phyloP scores from a whole-genome alignment of 2,113 vertebrate species.

The Ginglymostoma cirratum region DNA sequence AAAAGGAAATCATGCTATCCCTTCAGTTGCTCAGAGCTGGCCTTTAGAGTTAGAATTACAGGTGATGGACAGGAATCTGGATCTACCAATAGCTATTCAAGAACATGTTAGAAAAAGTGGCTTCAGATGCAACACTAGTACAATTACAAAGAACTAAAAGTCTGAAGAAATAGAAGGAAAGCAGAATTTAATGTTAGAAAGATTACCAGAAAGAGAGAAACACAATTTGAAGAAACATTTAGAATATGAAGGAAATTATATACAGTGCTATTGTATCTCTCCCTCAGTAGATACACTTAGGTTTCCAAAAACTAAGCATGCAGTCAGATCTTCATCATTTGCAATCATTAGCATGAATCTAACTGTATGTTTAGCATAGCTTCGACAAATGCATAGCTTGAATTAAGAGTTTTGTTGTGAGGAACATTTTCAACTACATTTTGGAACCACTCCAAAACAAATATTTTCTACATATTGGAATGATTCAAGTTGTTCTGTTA shows the following conservation, averaged over 20 bases:
- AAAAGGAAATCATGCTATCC: background rate
- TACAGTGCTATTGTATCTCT: background rate
- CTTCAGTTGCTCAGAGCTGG: background rate
- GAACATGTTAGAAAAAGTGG: background rate
- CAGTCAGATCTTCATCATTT: conserved; percentile 3
- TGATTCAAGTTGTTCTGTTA: background rate
- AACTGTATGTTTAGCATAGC: background rate
- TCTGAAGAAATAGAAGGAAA: background rate
- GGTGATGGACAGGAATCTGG: background rate
- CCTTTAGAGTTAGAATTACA: no score
- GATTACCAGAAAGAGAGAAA: background rate
- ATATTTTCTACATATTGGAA: background rate
- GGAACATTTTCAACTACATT: background rate
- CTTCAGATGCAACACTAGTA: background rate
- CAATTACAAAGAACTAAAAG: background rate
- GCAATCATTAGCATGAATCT: background rate
- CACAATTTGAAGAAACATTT: background rate
- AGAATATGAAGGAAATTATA: conserved; percentile 11
- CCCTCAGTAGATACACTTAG: background rate
- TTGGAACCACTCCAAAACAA: conserved; percentile 1
- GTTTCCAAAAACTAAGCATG: background rate
- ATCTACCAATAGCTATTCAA: no score
- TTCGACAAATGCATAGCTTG: conserved; percentile 4
- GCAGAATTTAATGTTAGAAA: background rate
- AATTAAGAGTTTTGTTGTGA: background rate